Conservation (phyloP, 2,113 vertebrate species). For the Narcine bancroftii region DNA sequence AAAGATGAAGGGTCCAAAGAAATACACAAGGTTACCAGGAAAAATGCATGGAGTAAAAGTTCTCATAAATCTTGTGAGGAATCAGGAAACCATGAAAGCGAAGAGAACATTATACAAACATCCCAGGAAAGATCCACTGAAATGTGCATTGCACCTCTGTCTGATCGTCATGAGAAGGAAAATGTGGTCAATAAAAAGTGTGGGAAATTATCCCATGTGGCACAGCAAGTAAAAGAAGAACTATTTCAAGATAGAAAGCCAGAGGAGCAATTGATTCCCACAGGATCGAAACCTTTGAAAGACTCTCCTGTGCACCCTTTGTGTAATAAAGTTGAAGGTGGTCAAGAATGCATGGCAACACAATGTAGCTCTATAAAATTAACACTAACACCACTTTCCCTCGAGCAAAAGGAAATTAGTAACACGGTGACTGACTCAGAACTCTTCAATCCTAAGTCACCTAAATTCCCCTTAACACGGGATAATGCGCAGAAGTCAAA, state of each 20-base stretch:
- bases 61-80: background rate
- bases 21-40: background rate
- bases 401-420: constrained; percentile 1
- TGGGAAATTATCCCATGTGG: background rate
- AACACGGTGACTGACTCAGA: background rate
- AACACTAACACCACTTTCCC: constrained; percentile 55
- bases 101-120: background rate
- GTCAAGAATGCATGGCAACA: constrained; percentile 50
- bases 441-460: background rate
- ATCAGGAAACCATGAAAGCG: no score
- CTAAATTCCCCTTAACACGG: constrained; percentile 47
- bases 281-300: background rate
- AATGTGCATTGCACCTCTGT: background rate
- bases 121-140: background rate
- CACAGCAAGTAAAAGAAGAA: background rate
- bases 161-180: background rate
- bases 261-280: background rate
- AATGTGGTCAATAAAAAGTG: background rate
- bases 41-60: background rate
- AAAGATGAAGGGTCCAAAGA: background rate
- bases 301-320: background rate
- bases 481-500: constrained; percentile 43
- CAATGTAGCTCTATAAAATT: constrained; percentile 67
- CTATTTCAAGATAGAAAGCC: background rate
- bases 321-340: constrained; percentile 43